Evolutionary conservation across 2,113 vertebrate species (phyloP).

Genomic region (Pipra filicauda): DNA sequence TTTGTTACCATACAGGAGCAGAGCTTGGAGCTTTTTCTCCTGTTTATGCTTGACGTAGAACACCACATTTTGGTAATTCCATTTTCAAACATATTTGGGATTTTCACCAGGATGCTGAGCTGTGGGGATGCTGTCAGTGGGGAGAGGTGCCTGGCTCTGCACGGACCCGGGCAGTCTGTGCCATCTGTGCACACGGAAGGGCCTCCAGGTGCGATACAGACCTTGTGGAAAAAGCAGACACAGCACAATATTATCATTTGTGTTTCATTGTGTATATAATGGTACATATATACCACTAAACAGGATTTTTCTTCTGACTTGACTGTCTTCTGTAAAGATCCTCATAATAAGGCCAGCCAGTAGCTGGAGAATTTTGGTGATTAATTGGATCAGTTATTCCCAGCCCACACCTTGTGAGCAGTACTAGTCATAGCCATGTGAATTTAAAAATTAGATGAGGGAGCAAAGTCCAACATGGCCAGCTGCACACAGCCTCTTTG

Average conservation of each 20-base stretch:
- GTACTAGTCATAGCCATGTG: background rate
- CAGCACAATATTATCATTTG: background rate
- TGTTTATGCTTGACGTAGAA: background rate
- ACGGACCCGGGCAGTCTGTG: background rate
- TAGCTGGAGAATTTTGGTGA: background rate
- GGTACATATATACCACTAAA: background rate
- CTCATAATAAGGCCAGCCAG: background rate
- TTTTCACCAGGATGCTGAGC: background rate
- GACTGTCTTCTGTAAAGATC: background rate
- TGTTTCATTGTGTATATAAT: background rate
- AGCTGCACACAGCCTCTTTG: background rate
- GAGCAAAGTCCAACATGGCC: background rate
- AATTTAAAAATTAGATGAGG: background rate
- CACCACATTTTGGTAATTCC: background rate
- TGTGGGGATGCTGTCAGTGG: rapidly evolving
- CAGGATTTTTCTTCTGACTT: background rate
- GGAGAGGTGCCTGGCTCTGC: background rate
- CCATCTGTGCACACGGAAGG: rapidly evolving
- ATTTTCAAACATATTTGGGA: background rate
- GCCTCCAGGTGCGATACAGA: background rate
- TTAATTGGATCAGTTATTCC: background rate
- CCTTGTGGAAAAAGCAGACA: background rate
- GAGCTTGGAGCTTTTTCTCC: background rate
- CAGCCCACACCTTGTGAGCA: background rate
- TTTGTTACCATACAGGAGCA: background rate